These are phyloP conservation scores for Drosophila kohkoa DNA, from an alignment of 1,140 invertebrate species.

Conservation along the genomic window DNA sequence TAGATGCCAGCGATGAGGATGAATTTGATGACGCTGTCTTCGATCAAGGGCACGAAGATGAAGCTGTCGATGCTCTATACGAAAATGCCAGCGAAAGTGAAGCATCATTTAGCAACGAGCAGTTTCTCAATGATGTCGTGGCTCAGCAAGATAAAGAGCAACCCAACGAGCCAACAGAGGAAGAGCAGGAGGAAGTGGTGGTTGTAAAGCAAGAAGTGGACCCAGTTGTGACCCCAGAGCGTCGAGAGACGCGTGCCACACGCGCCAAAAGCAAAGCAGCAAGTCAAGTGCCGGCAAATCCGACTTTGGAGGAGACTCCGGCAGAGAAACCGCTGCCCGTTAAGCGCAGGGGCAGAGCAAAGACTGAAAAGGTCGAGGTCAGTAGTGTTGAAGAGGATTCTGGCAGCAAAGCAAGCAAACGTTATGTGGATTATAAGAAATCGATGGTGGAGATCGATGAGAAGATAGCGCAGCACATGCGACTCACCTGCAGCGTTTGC, in stretches of 20 bases:
- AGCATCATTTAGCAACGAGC: constrained; percentile 65
- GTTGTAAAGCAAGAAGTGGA: not conserved
- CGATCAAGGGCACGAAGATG: constrained; percentile 10
- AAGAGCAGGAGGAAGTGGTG: not conserved
- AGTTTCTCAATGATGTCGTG: constrained; percentile 63
- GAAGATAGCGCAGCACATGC: constrained; percentile 74
- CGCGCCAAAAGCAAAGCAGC: constrained; percentile 60
- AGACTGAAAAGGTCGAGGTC: constrained; percentile 11
- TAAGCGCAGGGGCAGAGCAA: constrained; percentile 25
- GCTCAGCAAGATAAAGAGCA: constrained; percentile 27
- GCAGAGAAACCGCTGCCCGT: not conserved
- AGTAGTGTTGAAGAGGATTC: not conserved
- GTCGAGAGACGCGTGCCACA: constrained; percentile 59
- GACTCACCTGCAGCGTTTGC: constrained; percentile 73
- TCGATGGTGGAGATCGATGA: constrained; percentile 72
- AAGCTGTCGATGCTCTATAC: constrained; percentile 10
- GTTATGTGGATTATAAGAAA: constrained; percentile 65
- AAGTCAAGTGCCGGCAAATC: constrained; percentile 1
- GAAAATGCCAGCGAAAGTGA: constrained; percentile 23
- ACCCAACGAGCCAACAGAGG: not conserved
- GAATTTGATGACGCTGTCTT: constrained; percentile 19
- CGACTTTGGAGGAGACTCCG: not conserved
- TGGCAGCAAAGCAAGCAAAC: constrained; percentile 35
- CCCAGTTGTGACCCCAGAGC: constrained; percentile 18
- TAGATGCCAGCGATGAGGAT: constrained; percentile 4